Evolutionary conservation across 1,140 invertebrate species (phyloP).

Genomic region (Gryllus bimaculatus): DNA sequence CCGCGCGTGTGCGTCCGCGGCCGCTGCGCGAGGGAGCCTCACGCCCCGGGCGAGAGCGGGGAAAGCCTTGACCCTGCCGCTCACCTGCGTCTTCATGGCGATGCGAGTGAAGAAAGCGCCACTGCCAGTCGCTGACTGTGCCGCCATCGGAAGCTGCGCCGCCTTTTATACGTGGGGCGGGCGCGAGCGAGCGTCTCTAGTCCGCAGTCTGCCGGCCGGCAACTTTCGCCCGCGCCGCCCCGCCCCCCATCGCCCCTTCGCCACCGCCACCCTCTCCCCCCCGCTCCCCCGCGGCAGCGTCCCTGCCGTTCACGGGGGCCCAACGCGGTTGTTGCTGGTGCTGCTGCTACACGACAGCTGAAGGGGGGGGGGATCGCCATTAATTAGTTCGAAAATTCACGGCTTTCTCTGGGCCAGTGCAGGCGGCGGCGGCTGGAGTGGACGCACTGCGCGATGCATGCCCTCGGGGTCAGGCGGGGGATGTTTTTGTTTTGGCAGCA

Average conservation of each 20-base stretch:
- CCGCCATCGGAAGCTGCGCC: background rate
- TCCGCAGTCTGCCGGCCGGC: background rate
- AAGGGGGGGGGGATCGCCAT: background rate
- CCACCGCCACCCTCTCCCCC: background rate
- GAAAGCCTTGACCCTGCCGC: background rate
- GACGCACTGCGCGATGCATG: too few relatives aligned
- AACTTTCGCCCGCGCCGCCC: background rate
- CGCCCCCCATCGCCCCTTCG: background rate
- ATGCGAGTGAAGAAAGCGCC: background rate
- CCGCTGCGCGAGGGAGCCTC: too few relatives aligned
- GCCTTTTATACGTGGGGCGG: background rate
- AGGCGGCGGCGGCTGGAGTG: too few relatives aligned
- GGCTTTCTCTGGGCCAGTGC: background rate
- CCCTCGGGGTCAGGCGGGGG: too few relatives aligned
- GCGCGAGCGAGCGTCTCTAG: background rate
- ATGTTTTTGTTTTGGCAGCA: too few relatives aligned
- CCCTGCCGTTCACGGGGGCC: background rate
- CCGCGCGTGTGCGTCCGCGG: too few relatives aligned
- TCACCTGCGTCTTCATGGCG: background rate
- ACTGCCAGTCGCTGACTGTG: constrained; percentile 2
- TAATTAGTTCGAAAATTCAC: constrained; percentile 1
- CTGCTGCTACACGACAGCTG: background rate
- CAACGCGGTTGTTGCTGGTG: too few relatives aligned
- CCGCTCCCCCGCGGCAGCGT: too few relatives aligned
- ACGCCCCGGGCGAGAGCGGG: too few relatives aligned